Conservation (phyloP, 1,140 invertebrate genomes). For the Homarus americanus region DNA sequence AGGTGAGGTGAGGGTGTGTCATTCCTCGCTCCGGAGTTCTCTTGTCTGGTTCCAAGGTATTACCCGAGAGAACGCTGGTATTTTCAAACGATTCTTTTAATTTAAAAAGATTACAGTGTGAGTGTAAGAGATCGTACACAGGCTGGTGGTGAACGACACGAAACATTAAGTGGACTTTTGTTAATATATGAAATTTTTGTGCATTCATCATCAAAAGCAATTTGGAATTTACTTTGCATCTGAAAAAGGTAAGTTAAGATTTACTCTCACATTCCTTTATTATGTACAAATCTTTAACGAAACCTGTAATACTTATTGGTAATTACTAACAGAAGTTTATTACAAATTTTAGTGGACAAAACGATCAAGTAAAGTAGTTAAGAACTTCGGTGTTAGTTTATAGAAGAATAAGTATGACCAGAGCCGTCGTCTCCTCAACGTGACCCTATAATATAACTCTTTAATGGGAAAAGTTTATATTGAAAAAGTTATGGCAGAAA, state of each 20-base stretch:
- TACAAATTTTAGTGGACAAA: too few relatives aligned
- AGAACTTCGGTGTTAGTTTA: too few relatives aligned
- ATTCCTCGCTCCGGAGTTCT: background rate
- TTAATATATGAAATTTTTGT: background rate
- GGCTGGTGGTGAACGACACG: background rate
- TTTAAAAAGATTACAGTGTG: background rate
- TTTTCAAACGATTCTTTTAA: too few relatives aligned
- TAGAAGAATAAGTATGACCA: too few relatives aligned
- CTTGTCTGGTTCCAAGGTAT: too few relatives aligned
- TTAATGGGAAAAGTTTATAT: conserved; percentile 4
- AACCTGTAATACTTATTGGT: too few relatives aligned
- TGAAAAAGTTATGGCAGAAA: background rate
- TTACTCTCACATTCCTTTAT: too few relatives aligned
- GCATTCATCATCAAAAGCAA: background rate
- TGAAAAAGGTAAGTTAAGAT: background rate
- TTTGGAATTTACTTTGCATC: background rate
- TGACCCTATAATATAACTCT: background rate
- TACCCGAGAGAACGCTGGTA: too few relatives aligned
- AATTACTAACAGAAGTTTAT: too few relatives aligned
- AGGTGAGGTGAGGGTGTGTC: background rate
- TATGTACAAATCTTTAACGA: too few relatives aligned
- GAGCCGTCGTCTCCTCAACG: too few relatives aligned
- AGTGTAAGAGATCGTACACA: background rate
- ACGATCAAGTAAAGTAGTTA: too few relatives aligned
- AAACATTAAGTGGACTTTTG: background rate